Conservation (phyloP, 2,797 vertebrate genomes). For the Lycodopsis pacificus region DNA sequence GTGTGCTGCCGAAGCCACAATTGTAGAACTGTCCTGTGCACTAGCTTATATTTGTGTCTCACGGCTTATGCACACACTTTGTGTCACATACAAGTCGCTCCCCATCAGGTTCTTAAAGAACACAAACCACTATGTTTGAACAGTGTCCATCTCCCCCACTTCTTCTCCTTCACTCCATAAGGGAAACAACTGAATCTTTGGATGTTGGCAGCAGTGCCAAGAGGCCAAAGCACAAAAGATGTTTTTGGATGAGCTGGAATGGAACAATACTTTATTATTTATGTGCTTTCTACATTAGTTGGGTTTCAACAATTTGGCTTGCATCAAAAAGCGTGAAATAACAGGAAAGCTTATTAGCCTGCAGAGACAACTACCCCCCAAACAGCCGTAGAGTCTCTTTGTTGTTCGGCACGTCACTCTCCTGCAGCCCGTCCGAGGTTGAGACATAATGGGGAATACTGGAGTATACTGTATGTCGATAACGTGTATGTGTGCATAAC, state of each 20-base stretch:
- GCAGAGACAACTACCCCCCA: background rate
- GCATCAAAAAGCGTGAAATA: background rate
- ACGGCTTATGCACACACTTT: background rate
- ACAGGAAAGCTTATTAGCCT: background rate
- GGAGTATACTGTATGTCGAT: background rate
- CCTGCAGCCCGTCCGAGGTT: background rate
- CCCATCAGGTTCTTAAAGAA: background rate
- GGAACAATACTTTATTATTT: conserved; percentile 41
- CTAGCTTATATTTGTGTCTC: background rate
- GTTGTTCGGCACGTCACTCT: background rate
- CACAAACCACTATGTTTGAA: background rate
- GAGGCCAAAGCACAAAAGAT: conserved; percentile 1
- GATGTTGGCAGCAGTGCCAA: background rate
- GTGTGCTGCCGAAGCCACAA: background rate
- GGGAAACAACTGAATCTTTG: background rate
- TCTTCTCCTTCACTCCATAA: background rate
- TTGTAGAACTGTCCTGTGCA: background rate
- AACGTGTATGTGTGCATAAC: background rate
- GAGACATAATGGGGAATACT: background rate
- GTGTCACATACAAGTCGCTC: background rate
- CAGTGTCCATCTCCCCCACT: background rate
- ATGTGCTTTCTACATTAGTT: background rate
- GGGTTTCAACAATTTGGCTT: background rate
- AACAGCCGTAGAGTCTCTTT: background rate
- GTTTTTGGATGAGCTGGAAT: conserved; percentile 37